Evolutionary conservation across 1,140 invertebrate genomes (phyloP).

Genomic region (Zaprionus gabonicus): DNA sequence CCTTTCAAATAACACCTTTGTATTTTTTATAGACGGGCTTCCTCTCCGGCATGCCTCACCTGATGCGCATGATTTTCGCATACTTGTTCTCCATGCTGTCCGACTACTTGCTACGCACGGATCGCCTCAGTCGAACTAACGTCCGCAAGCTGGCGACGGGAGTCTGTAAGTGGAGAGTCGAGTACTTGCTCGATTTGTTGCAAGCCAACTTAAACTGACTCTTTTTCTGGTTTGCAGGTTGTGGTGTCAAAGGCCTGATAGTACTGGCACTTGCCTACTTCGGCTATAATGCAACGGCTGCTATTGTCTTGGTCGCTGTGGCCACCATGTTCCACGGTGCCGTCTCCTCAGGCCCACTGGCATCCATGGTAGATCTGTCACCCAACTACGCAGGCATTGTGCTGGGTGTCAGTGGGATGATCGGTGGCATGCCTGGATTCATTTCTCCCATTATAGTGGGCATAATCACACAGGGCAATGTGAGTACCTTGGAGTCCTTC

Average conservation of each 20-base stretch:
- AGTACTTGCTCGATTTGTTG: background rate
- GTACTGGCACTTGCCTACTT: constrained; percentile 87
- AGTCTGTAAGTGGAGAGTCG: constrained; percentile 84
- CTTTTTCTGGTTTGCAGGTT: constrained; percentile 65
- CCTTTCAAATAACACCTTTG: background rate
- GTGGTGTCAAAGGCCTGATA: constrained; percentile 86
- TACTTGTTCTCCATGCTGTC: constrained; percentile 86
- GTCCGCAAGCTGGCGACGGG: constrained; percentile 88
- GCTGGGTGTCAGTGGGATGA: constrained; percentile 86
- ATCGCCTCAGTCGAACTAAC: constrained; percentile 87
- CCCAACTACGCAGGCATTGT: constrained; percentile 89
- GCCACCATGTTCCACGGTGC: constrained; percentile 88
- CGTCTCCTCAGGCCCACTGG: constrained; percentile 87
- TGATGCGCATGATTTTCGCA: constrained; percentile 88
- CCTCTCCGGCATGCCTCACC: constrained; percentile 88
- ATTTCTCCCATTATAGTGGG: constrained; percentile 87
- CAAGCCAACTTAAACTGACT: constrained; percentile 17
- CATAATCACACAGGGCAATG: constrained; percentile 87
- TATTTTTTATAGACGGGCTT: constrained; percentile 86
- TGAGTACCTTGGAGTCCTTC: constrained; percentile 73
- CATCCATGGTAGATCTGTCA: constrained; percentile 88
- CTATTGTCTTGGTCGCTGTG: constrained; percentile 87
- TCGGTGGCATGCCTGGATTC: constrained; percentile 86
- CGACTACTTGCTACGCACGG: constrained; percentile 87
- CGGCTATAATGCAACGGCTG: constrained; percentile 87